Base-by-base conservation (phyloP, 2,888 invertebrate species). In the Sesia bembeciformis region DNA sequence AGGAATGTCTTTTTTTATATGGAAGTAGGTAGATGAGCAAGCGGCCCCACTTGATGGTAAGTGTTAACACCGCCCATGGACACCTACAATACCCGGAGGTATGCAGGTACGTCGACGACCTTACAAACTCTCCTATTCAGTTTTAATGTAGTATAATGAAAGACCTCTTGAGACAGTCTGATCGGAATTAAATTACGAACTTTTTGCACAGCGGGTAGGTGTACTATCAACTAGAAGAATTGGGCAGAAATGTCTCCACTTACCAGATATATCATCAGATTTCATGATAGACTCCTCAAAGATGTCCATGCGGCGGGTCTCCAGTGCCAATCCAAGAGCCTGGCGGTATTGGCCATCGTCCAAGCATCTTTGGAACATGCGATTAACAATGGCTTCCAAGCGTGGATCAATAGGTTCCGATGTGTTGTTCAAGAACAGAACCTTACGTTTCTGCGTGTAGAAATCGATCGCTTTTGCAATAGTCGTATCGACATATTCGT, bases 401-500 rank as follows among this genome's bases (percentile, higher is more conserved):
- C 96, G 92, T 4, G 93, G 91, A 78, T 97, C 97, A 52, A 97
- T 94, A 0, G 91, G 81, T 65, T 94, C 94, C 0, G 91, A 91
- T 40, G 90, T 87, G 52, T 92, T 93, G 57, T 93, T 93, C 68
- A 94, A 93, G 57, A 93, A 94, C 58, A 94, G 91, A 41, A 93
- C 91, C 66, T 95, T 92, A 54, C 97, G 91, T 76, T 96, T 94
- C 69, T 96, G 96, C 4, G 97, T 98, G 78, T 99, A 99, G 77
- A 95, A 96, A 84, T 99, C 98, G 67, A 99, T 98, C 75, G 98
- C 98, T 84, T 98, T 98, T 3, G 98, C 97, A 72, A 98, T 96
- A 49, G 96, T 98, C 0, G 98, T 99, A 76, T 98, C 97, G 1
- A 98, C 98, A 90, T 98, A 99, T 88, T 98, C 98, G 61, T 96